phyloP scores from a whole-genome alignment of 2,113 vertebrate genomes.

The Gymnocephalus cernua region DNA sequence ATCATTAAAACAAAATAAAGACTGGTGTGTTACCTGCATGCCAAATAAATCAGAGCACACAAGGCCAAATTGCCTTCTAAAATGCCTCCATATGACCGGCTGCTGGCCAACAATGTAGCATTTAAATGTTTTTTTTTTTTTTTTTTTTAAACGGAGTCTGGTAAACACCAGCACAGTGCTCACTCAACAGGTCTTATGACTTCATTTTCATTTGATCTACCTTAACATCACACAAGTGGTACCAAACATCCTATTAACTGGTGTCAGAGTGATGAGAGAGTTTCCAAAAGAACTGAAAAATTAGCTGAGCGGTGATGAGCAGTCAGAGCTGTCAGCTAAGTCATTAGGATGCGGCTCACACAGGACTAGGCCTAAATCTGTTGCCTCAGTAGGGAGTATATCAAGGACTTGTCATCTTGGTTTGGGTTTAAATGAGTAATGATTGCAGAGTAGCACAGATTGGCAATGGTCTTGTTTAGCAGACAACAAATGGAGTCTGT shows the following conservation, averaged over 20 bases:
- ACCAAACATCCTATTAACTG: constrained; percentile 45
- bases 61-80: too few species aligned
- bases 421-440: constrained; percentile 53
- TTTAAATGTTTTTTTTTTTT: too few species aligned
- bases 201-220: neutral
- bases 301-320: constrained; percentile 57
- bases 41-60: too few species aligned
- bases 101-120: too few species aligned
- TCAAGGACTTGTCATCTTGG: constrained; percentile 15
- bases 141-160: too few species aligned
- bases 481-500: neutral
- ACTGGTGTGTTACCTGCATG: too few species aligned
- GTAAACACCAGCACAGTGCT: too few species aligned
- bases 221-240: constrained; percentile 13
- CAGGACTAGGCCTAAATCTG: constrained; percentile 30
- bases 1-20: too few species aligned
- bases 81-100: too few species aligned
- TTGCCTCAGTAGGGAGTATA: neutral
- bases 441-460: neutral
- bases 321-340: constrained; percentile 79
- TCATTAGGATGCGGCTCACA: constrained; percentile 65
- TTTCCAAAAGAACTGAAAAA: constrained; percentile 72
- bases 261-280: constrained; percentile 64
- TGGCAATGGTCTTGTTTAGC: neutral
- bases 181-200: too few species aligned